phyloP scores from a whole-genome alignment of 1,140 invertebrate genomes.

The Lanistes nyassanus region DNA sequence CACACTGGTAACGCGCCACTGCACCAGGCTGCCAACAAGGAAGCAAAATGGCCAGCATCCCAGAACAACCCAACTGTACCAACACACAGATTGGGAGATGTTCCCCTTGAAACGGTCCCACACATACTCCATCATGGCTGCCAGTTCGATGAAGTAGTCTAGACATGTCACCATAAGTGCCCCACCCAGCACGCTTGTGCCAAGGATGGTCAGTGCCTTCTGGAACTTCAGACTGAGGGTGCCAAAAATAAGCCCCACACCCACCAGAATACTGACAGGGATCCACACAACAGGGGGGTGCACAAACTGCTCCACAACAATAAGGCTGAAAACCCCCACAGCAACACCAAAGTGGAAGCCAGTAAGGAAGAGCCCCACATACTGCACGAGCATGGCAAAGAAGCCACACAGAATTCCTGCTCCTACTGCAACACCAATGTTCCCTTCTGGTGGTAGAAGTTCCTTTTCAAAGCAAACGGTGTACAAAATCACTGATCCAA shows the following conservation, averaged over 20 bases:
- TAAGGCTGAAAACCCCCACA: conserved; percentile 72
- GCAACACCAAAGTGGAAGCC: conserved; percentile 81
- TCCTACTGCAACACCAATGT: conserved; percentile 78
- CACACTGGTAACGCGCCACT: conserved; percentile 77
- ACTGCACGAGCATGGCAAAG: conserved; percentile 82
- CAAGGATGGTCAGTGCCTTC: conserved; percentile 79
- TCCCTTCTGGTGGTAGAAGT: conserved; percentile 78
- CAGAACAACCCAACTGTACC: conserved; percentile 81
- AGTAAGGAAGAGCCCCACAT: conserved; percentile 84
- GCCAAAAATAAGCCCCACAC: conserved; percentile 76
- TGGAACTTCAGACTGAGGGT: conserved; percentile 80
- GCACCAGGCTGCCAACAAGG: conserved; percentile 75
- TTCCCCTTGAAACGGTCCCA: conserved; percentile 69
- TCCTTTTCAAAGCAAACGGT: conserved; percentile 82
- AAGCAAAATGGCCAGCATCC: conserved; percentile 79
- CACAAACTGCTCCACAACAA: conserved; percentile 55
- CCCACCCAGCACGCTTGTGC: conserved; percentile 81
- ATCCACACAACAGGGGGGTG: conserved; percentile 73
- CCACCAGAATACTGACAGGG: conserved; percentile 76
- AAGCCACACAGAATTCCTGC: conserved; percentile 82
- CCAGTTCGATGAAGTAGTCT: conserved; percentile 82
- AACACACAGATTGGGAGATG: conserved; percentile 72
- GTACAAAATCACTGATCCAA: conserved; percentile 82
- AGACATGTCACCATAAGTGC: conserved; percentile 77
- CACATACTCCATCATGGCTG: conserved; percentile 78